A percentile compares a stretch with the other conserved stretches of the same genome.
Conservation (phyloP, 2,113 vertebrate genomes). For the Hymenochirus boettgeri region DNA sequence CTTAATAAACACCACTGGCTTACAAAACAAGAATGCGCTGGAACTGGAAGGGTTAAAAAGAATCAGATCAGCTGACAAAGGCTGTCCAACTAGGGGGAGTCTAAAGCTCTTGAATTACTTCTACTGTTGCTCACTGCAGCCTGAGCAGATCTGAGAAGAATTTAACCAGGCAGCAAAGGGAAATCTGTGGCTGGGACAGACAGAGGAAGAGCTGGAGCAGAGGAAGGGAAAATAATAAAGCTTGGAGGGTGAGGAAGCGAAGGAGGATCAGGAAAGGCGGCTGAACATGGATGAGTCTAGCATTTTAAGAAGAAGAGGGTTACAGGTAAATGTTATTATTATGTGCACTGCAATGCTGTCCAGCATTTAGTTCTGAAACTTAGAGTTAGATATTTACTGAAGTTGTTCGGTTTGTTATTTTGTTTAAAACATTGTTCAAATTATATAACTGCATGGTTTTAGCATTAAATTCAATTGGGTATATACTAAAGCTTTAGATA, state of each 20-base stretch:
- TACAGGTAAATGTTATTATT: slow-evolving; percentile 58
- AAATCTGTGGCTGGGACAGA: neutral
- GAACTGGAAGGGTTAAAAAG: slow-evolving; percentile 3
- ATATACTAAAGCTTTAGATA: too few species aligned
- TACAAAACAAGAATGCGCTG: neutral
- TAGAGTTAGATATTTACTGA: neutral
- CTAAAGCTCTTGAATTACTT: slow-evolving; percentile 21
- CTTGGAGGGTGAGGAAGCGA: neutral
- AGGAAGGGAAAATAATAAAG: neutral
- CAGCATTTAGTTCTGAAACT: neutral
- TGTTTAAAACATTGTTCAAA: too few species aligned
- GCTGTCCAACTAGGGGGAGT: slow-evolving; percentile 42
- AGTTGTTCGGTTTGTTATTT: neutral
- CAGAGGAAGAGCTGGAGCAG: neutral
- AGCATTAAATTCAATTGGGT: neutral
- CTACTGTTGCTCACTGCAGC: slow-evolving; percentile 14
- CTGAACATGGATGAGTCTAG: slow-evolving; percentile 62
- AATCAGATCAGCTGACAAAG: slow-evolving; percentile 43
- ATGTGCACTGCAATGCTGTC: slow-evolving; percentile 4
- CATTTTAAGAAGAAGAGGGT: slow-evolving; percentile 63
- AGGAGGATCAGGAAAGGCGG: slow-evolving; percentile 1
- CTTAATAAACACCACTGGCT: neutral
- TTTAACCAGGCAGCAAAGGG: neutral
- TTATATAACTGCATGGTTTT: neutral
- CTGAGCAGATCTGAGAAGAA: slow-evolving; percentile 5